Evolutionary conservation across 2,113 vertebrate species (phyloP).

Genomic region (Triplophysa siluroides): DNA sequence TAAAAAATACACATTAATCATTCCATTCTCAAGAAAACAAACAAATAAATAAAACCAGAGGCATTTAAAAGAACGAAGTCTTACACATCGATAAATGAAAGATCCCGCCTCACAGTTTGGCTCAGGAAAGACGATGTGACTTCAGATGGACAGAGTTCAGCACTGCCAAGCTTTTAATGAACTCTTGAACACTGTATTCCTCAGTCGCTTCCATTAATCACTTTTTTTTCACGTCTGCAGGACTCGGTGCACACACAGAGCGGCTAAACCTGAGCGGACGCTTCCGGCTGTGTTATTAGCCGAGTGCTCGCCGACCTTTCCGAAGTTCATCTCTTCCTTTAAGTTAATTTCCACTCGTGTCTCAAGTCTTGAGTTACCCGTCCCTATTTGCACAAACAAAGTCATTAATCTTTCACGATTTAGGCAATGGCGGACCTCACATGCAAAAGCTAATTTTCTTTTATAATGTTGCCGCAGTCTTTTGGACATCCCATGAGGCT

Average conservation of each 20-base stretch:
- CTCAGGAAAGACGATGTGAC: not conserved
- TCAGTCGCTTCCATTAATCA: constrained; percentile 45
- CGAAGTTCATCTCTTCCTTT: constrained; percentile 11
- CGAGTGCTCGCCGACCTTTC: not conserved
- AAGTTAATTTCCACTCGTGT: constrained; percentile 21
- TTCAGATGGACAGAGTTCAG: constrained; percentile 33
- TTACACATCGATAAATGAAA: not conserved
- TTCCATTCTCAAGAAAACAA: not conserved
- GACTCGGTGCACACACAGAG: constrained; percentile 6
- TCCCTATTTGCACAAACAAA: constrained; percentile 45
- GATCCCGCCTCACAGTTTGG: not conserved
- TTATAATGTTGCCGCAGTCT: not conserved
- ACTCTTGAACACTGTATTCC: constrained; percentile 19
- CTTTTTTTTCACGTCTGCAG: constrained; percentile 28
- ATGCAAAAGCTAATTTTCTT: not conserved
- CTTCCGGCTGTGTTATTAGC: constrained; percentile 13
- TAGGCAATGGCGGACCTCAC: not conserved
- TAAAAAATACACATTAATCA: not conserved
- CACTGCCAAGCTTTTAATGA: constrained; percentile 46
- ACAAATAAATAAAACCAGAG: constrained; percentile 26
- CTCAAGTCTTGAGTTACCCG: not conserved
- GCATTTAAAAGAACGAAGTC: constrained; percentile 18
- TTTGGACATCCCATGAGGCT: not conserved
- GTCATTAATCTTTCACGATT: constrained; percentile 21
- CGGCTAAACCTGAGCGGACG: constrained; percentile 36